A percentile compares a stretch with the other conserved stretches of the same genome.
These are phyloP conservation scores for Saccopteryx bilineata DNA, from an alignment of 2,113 vertebrate genomes.

Conservation along the genomic window DNA sequence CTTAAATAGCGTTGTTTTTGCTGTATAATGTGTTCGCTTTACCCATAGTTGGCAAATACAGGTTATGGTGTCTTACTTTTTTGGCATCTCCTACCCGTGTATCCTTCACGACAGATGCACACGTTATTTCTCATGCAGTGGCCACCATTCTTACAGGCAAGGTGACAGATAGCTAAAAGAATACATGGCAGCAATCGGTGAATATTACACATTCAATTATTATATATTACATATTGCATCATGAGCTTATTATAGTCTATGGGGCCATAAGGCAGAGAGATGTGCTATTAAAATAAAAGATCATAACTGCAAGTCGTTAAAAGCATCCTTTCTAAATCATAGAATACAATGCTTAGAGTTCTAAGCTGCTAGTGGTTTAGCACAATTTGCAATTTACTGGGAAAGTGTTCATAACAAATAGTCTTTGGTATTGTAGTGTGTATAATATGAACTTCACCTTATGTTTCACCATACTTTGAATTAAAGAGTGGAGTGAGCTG, in stretches of 20 bases:
- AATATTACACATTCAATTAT: neutral
- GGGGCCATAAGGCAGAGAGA: slow-evolving; percentile 51
- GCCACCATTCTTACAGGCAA: slow-evolving; percentile 95
- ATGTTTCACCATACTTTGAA: neutral
- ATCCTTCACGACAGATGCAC: slow-evolving; percentile 92
- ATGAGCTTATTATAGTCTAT: slow-evolving; percentile 11
- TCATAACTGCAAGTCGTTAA: slow-evolving; percentile 47
- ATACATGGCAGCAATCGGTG: slow-evolving; percentile 17
- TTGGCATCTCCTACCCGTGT: slow-evolving; percentile 94
- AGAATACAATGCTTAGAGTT: slow-evolving; percentile 8
- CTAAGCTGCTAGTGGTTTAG: neutral
- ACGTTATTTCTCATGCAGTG: slow-evolving; percentile 95
- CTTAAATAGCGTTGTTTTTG: neutral
- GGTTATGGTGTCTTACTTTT: slow-evolving; percentile 90
- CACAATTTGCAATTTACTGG: slow-evolving; percentile 32
- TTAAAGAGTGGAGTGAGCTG: neutral
- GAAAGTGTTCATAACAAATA: slow-evolving; percentile 31
- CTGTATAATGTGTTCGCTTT: neutral
- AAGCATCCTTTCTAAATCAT: slow-evolving; percentile 57
- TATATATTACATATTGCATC: neutral
- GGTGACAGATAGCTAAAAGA: slow-evolving; percentile 93
- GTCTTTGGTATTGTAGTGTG: neutral
- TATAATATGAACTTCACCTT: neutral
- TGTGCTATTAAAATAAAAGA: slow-evolving; percentile 64
- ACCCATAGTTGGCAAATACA: neutral